Base-by-base conservation (phyloP, 1,140 invertebrate genomes). In the Bacillus rossius region DNA sequence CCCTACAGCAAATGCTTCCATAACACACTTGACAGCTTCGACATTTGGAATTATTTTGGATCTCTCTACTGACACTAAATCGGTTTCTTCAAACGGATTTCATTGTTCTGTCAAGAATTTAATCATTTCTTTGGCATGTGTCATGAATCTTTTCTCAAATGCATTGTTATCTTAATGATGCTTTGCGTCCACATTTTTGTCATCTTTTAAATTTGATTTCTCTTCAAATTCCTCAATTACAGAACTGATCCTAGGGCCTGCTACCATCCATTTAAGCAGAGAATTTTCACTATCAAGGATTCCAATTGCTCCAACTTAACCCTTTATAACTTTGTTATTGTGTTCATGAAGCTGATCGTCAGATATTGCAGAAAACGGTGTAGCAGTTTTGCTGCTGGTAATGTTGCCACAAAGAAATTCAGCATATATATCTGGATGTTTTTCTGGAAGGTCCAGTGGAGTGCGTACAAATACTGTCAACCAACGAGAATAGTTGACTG, bases 291-390 rank as follows among this genome's bases (percentile, higher is more conserved):
- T 48, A 22, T 48, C 45, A 48, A 48, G 23, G 8, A 48, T 48
- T 48, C 48, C 48, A 25, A 50, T 16, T 26, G 48, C 48, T 50
- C 48, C 48, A 50, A 8, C 48, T 25, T 50, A 8, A 50, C 48
- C 22, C 29, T 50, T 50, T 25, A 50, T 50, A 22, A 25, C n/a
- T 29, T 50, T 23, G 29, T 50, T 50, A 29, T 50, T 8, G 16
- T 50, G 48, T 50, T 50, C 29, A 22, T 55, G 53, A 38, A 55
- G 43, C 38, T 45, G 53, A 22, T 55, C 53, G 43, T 55, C 53
- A 23, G 26, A 41, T 38, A 55, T 55, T 34, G 53, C 38, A 42
- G 53, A 55, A 55, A 55, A 26, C 47, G 53, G 53, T n/a, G 40
- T 17, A 42, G 29, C 37, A 23, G 10, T 55, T 45, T 40, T 55